Conservation (phyloP, 1,140 invertebrate genomes). For the Ostrea edulis region DNA sequence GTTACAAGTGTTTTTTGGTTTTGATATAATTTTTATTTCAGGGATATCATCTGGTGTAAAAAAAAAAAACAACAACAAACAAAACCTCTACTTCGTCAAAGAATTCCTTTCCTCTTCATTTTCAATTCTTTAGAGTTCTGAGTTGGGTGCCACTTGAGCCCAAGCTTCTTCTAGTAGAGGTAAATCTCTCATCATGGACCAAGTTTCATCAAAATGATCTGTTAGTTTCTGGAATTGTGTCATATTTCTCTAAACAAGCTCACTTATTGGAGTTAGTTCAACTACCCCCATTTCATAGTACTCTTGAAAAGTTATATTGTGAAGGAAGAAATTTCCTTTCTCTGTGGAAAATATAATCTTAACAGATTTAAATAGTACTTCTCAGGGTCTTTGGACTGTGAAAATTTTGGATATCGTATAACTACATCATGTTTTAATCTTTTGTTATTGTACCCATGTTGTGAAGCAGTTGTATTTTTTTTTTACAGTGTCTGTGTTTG, state of each 20-base stretch:
- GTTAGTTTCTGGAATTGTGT: conserved; percentile 27
- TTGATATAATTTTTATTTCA: conserved; percentile 25
- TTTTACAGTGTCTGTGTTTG: conserved; percentile 29
- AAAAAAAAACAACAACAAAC: too few relatives aligned
- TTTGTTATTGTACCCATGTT: conserved; percentile 54
- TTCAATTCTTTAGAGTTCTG: conserved; percentile 43
- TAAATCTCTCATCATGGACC: conserved; percentile 37
- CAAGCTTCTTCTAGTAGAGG: conserved; percentile 39
- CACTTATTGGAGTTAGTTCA: neutral
- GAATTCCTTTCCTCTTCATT: conserved; percentile 29
- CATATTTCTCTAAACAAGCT: conserved; percentile 34
- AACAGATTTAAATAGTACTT: conserved; percentile 39
- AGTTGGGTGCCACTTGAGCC: conserved; percentile 40
- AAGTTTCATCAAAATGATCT: conserved; percentile 43
- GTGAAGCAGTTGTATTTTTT: conserved; percentile 42
- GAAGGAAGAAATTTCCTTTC: neutral
- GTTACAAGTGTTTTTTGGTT: conserved; percentile 34
- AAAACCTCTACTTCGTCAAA: conserved; percentile 25
- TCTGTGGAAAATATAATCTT: conserved; percentile 43
- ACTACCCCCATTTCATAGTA: conserved; percentile 27
- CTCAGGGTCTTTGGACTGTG: conserved; percentile 37
- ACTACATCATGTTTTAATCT: conserved; percentile 38
- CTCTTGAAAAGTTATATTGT: conserved; percentile 16
- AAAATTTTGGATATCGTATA: conserved; percentile 49
- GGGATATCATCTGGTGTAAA: conserved; percentile 21